Percentiles rank a stretch among this genome's conserved stretches.
These are phyloP conservation scores for Hydrophis major DNA, from an alignment of 2,797 vertebrate genomes.

Conservation along the genomic window DNA sequence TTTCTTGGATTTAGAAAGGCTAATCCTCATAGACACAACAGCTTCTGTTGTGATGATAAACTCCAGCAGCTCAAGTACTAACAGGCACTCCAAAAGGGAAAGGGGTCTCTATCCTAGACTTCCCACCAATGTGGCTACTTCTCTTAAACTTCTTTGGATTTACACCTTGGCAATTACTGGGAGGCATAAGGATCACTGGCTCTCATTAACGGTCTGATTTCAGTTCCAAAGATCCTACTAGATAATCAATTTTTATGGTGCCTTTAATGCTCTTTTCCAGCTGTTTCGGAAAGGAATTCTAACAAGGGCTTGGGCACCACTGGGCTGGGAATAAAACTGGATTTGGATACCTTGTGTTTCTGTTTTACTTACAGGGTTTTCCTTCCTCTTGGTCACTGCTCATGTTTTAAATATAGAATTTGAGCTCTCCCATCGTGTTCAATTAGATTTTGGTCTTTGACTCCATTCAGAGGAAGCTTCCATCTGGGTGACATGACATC, in stretches of 20 bases:
- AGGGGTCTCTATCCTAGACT: slow-evolving; percentile 58
- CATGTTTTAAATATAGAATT: not conserved
- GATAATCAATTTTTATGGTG: slow-evolving; percentile 53
- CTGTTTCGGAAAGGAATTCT: slow-evolving; percentile 28
- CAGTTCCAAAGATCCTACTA: slow-evolving; percentile 23
- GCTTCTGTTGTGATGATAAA: slow-evolving; percentile 58
- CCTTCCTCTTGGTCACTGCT: not conserved
- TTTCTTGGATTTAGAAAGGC: slow-evolving; percentile 47
- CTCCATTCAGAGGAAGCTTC: not conserved
- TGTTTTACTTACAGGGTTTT: not conserved
- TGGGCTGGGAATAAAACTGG: not conserved
- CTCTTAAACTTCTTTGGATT: slow-evolving; percentile 70
- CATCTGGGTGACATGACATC: not conserved
- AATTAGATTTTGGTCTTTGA: not conserved
- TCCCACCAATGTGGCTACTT: slow-evolving; percentile 59
- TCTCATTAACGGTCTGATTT: slow-evolving; percentile 68
- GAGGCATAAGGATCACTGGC: slow-evolving; percentile 51
- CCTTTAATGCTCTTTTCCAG: slow-evolving; percentile 52
- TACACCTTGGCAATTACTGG: slow-evolving; percentile 63
- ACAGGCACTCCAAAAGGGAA: slow-evolving; percentile 50
- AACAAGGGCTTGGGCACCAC: not conserved
- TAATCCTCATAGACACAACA: slow-evolving; percentile 74
- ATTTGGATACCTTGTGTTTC: not conserved
- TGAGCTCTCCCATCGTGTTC: not conserved
- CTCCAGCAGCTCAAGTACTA: slow-evolving; percentile 64